Base-by-base conservation (phyloP, 2,888 invertebrate genomes). In the Resseliella maxima region DNA sequence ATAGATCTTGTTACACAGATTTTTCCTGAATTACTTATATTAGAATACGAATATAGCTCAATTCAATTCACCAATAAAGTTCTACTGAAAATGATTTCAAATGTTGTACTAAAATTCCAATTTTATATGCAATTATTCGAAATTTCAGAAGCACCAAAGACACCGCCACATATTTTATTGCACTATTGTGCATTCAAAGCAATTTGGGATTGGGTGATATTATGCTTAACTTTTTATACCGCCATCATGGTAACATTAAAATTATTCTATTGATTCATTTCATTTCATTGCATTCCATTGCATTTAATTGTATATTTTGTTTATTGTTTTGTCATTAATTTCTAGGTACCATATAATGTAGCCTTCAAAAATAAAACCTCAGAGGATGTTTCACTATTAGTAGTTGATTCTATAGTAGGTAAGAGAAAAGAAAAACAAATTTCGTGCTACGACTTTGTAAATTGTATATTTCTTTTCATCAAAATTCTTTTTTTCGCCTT, bases 131-230 rank as follows among this genome's bases (percentile, higher is more conserved):
- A n/a, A n/a, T n/a, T n/a, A n/a, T n/a, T n/a, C n/a, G n/a, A n/a
- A n/a, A n/a, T n/a, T n/a, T n/a, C 41, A 41, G 99, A 99, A 94
- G 99, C 99, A 88, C 99, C 99, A 89, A 99, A 99, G 93, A 99
- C 99, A 87, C 99, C 99, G 89, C 99, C 99, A 88, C 99, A 99
- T 93, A 99, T 99, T 92, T 94, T 99, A 89, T 95, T 99, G 89
- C 99, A 99, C 93, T 99, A 99, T 93, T 99, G 99, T 94, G 98
- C 99, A 90, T 99, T 99, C 94, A 98, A 99, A 94, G 97, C 97
- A 90, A 97, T 98, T 92, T 99, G 99, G 98, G 99, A 99, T 93
- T 99, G 99, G 99, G 97, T 99, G 92, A 99, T 99, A 92, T 95
- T 99, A 89, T 97, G 98, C 93, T 94, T 99, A 91, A 99, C 99